Percentiles rank a stretch among this genome's conserved stretches.
phyloP scores from a whole-genome alignment of 1,140 invertebrate species.

The Wasmannia auropunctata region DNA sequence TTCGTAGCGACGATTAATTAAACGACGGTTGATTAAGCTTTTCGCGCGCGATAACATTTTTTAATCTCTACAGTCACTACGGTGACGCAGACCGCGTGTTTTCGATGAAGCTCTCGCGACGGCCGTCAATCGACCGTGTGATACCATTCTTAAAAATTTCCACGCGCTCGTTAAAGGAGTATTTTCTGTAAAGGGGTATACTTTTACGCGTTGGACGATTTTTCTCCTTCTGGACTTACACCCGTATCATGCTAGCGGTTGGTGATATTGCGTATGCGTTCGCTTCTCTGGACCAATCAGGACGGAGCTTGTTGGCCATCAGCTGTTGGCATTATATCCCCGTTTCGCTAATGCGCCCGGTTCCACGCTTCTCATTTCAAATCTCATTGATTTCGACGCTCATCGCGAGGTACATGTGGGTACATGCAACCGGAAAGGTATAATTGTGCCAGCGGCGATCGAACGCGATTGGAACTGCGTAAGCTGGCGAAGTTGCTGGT shows the following conservation, averaged over 20 bases:
- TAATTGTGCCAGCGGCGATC: conserved; percentile 6
- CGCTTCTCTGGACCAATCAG: no score
- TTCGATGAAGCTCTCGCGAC: neutral
- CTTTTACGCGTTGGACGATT: neutral
- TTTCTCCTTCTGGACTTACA: neutral
- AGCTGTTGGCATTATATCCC: no score
- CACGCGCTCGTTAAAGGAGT: no score
- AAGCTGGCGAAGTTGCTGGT: neutral
- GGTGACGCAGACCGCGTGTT: neutral
- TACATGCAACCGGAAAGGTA: conserved; percentile 46
- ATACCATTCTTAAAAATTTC: conserved; percentile 4
- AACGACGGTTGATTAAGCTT: conserved; percentile 40
- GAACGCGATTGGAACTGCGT: neutral
- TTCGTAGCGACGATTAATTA: conserved; percentile 15
- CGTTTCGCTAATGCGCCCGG: neutral
- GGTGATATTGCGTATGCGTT: no score
- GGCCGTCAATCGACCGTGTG: neutral
- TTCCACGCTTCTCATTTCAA: neutral
- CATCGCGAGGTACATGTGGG: neutral
- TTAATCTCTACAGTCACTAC: no score
- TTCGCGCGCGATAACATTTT: conserved; percentile 28
- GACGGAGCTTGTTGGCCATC: no score
- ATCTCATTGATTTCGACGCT: neutral
- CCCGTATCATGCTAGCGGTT: no score
- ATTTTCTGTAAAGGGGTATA: neutral